Evolutionary conservation across 2,888 invertebrate species (phyloP), one percentile per base, ranked within the genome.

Genomic region (Iphiclides podalirius): DNA sequence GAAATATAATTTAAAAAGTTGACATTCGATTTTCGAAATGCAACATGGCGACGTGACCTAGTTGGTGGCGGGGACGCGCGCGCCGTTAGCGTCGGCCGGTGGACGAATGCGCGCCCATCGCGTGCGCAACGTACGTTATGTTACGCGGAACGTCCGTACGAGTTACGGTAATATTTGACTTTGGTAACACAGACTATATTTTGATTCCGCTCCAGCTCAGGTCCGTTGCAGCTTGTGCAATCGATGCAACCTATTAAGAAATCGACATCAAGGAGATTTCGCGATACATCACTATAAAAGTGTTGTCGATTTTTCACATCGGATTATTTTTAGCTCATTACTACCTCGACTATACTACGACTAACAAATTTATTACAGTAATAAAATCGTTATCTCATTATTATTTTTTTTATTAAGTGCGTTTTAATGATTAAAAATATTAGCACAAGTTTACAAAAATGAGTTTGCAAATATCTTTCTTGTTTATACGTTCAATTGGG

Each of bases 151-250:
- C 53, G 55, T 51, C 55, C 49, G 48, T 36, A 51, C 52, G 51
- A 65, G 69, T 75, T 70, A 75, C 80, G 69, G 76, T 79, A 77
- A 72, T 70, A 65, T 72, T 75, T 71, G 67, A 59, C 58, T 67
- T 67, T 61, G 61, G 64, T 62, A 63, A 63, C 58, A 56, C 46
- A 55, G 52, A 34, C 39, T 39, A 38, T 39, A 23, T 39, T 39
- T 20, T 38, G 16, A 45, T 37, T 37, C 26, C 2, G 16, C 41
- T 13, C 1, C 36, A 31, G 17, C 23, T 50, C 55, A 50, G 52
- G 53, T 53, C 31, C 12, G 6, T n/a, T 31, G 31, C 31, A 31
- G 4, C 12, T 11, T 31, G 31, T 7, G 26, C 26, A 26, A 20
- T 6, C 20, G 6, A 26, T 26, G 26, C 26, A 26, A 26, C 26